These are phyloP conservation scores for Apodemia hepburni DNA, from an alignment of 2,888 invertebrate genomes.

Conservation along the genomic window DNA sequence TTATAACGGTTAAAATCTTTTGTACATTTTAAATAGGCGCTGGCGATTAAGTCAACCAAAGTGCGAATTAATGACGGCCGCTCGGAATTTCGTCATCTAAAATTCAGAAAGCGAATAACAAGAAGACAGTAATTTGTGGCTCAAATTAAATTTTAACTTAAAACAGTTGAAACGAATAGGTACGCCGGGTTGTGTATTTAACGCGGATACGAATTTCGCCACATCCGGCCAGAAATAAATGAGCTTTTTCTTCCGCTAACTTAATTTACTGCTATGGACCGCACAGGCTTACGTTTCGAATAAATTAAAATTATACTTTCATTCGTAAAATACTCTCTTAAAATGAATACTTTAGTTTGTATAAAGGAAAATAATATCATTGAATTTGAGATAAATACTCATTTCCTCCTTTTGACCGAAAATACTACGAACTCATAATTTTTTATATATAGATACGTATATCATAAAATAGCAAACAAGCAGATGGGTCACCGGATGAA, in stretches of 20 bases:
- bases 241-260: constrained; percentile 78
- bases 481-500: too few species aligned
- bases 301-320: constrained; percentile 63
- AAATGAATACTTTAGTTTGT: too few species aligned
- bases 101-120: constrained; percentile 72
- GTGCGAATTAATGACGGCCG: constrained; percentile 58
- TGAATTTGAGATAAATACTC: too few species aligned
- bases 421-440: too few species aligned
- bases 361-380: too few species aligned
- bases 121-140: constrained; percentile 72
- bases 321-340: too few species aligned
- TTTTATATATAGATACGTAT: too few species aligned
- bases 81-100: constrained; percentile 58
- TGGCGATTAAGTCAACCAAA: constrained; percentile 45
- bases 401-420: too few species aligned
- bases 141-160: constrained; percentile 74
- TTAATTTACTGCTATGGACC: constrained; percentile 71
- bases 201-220: constrained; percentile 76
- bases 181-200: constrained; percentile 72
- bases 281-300: constrained; percentile 60
- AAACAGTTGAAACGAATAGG: constrained; percentile 64
- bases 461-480: too few species aligned
- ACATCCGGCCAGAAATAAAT: constrained; percentile 78
- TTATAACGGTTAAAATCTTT: constrained; percentile 17
- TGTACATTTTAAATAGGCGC: constrained; percentile 19